Evolutionary conservation across 2,888 invertebrate genomes (phyloP), one percentile per base, ranked within the genome.

Genomic region (Cataglyphis albicans): DNA sequence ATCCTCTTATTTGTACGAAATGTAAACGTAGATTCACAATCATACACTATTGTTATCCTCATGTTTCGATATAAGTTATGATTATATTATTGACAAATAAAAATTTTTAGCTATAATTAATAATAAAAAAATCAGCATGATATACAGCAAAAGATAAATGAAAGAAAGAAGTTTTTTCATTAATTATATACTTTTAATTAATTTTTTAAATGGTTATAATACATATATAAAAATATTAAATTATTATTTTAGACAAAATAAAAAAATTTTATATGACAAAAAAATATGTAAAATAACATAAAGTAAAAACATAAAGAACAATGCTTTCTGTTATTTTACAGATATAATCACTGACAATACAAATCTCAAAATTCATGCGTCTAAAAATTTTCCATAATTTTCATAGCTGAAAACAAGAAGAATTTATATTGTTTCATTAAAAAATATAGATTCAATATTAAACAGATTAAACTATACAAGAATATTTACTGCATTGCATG

Each of bases 341-440:
- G 41, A 29, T 41, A 29, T 41, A 6, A 72, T 38, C 10, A 72
- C 18, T 72, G 3, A 25, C 6, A 55, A 55, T 70, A 2, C 0
- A 72, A 5, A 59, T 15, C 1, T 7, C 12, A 41, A 57, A 72
- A 7, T n/a, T 61, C 4, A 0, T 55, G 2, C 9, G 15, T 32
- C 0, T 7, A 41, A 61, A 9, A 44, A n/a, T 61, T 74, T 59
- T 29, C 5, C 12, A 4, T 32, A 63, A 0, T 29, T 70, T 70
- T 15, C 2, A 7, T 21, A n/a, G 0, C 10, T n/a, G 29, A 7
- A n/a, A 63, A 15, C 0, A 21, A 44, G 10, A 63, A 57, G 2
- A 63, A 74, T 63, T 55, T 3, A 59, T 18, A 73, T 32, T 74
- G 9, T 41, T 4, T 32, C 12, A 12, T 59, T 29, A 73, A 75